Evolutionary conservation across 2,797 vertebrate genomes (phyloP), one percentile per base, ranked within the genome.

Genomic region (Spondyliosoma cantharus): DNA sequence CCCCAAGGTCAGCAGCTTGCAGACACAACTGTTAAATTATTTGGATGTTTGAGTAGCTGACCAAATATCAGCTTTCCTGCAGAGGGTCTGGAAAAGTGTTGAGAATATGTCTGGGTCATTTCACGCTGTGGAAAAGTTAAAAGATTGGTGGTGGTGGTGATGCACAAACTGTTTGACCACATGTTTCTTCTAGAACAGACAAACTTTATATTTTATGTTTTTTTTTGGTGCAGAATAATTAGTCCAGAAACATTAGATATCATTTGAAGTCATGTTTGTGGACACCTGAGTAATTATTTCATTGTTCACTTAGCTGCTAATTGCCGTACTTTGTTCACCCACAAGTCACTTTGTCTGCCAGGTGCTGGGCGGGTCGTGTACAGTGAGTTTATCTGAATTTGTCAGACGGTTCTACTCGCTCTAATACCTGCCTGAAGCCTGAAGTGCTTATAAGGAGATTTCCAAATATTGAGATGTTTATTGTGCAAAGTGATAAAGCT

Each of bases 1-100:
- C 90, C 97, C 97, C 90, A 98, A 98, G 96, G 97, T 98, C 72
- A 90, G 88, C 54, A 66, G 60, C 74, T 52, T 11, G 32, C 4
- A 45, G 45, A 48, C 73, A 1, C 6, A 20, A 25, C 59, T 50
- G 52, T 52, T 59, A 3, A 49, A 25, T 37, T 42, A n/a, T 70
- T 48, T 85, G 62, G 13, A 56, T 65, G 56, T 56, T 71, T 50
- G 17, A 60, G 20, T 13, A 70, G 48, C 63, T n/a, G 63, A 67
- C 16, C 16, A 7, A 60, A 64, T 17, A 25, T 53, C n/a, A 48
- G 14, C 52, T 53, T 53, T 53, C 48, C 66, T 59, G 53, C 37
- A 24, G 25, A 27, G 25, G 29, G 37, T 13, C 43, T 60, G 71
- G 63, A n/a, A 62, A 57, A 27, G 16, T 68, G 20, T 37, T 12